These are phyloP conservation scores for Leptinotarsa juncta DNA, from an alignment of 2,888 invertebrate species.

Conservation along the genomic window DNA sequence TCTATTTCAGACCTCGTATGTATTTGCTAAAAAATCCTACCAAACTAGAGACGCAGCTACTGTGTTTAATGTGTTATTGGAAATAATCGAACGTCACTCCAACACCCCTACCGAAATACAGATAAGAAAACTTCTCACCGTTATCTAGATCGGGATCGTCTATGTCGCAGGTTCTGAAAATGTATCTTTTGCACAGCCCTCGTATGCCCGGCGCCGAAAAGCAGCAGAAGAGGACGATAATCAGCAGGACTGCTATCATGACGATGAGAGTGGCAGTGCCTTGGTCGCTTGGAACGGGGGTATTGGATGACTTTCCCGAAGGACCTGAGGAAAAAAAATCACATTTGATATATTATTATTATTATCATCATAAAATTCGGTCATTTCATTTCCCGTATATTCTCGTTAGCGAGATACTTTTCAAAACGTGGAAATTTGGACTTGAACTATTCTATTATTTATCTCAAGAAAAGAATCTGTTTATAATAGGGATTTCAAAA, in stretches of 20 bases:
- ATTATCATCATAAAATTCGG: too few relatives aligned
- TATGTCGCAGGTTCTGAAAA: slow-evolving; percentile 66
- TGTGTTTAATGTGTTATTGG: slow-evolving; percentile 17
- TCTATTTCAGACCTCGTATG: too few relatives aligned
- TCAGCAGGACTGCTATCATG: slow-evolving; percentile 70
- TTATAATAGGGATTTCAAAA: too few relatives aligned
- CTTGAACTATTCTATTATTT: too few relatives aligned
- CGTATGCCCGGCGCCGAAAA: slow-evolving; percentile 71
- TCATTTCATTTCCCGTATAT: too few relatives aligned
- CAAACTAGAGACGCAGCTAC: background rate
- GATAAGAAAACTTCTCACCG: slow-evolving; percentile 49
- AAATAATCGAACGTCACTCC: slow-evolving; percentile 8
- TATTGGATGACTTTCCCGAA: slow-evolving; percentile 20
- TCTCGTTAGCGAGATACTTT: too few relatives aligned
- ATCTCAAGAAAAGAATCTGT: too few relatives aligned
- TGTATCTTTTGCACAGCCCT: slow-evolving; percentile 64
- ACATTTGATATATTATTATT: too few relatives aligned
- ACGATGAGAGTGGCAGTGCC: slow-evolving; percentile 69
- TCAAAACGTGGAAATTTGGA: too few relatives aligned
- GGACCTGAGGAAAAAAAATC: background rate
- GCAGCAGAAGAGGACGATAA: slow-evolving; percentile 71
- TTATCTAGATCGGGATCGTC: slow-evolving; percentile 64
- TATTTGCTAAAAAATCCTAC: too few relatives aligned
- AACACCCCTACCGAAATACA: background rate
- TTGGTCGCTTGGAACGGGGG: slow-evolving; percentile 55